Evolutionary conservation across 2,888 invertebrate species (phyloP).

Genomic region (Philonicus albiceps): DNA sequence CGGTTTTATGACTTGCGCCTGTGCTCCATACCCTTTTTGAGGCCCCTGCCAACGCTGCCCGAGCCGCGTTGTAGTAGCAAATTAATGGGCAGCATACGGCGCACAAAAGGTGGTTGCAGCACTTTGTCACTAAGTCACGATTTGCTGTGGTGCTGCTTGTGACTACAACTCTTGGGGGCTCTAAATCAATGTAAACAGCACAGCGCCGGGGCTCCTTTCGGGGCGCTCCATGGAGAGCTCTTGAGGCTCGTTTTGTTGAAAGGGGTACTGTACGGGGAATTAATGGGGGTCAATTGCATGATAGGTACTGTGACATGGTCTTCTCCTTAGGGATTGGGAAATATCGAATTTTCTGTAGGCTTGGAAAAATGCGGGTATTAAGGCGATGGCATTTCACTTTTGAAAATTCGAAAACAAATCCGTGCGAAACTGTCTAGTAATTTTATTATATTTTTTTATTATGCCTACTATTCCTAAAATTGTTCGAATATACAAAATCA

Average conservation of each 20-base stretch:
- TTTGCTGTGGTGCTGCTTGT: background rate
- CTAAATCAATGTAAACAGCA: background rate
- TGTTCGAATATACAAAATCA: too few relatives aligned
- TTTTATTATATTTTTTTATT: too few relatives aligned
- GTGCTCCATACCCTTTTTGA: background rate
- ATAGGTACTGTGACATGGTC: background rate
- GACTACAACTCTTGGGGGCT: background rate
- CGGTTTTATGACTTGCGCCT: background rate
- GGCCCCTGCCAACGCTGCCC: background rate
- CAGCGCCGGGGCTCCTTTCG: background rate
- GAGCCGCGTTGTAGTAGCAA: background rate
- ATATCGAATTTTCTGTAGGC: background rate
- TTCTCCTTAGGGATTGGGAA: background rate
- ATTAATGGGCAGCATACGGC: background rate
- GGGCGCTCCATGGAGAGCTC: background rate
- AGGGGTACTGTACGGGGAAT: background rate
- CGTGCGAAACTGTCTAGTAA: background rate
- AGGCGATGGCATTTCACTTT: background rate
- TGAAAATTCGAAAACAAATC: background rate
- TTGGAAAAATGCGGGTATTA: background rate
- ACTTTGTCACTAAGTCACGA: conserved; percentile 19
- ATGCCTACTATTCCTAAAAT: too few relatives aligned
- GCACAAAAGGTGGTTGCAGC: background rate
- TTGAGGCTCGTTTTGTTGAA: background rate
- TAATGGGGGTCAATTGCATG: background rate